Evolutionary conservation across 2,797 vertebrate genomes (phyloP).

Genomic region (Phrynocephalus vlangalii): DNA sequence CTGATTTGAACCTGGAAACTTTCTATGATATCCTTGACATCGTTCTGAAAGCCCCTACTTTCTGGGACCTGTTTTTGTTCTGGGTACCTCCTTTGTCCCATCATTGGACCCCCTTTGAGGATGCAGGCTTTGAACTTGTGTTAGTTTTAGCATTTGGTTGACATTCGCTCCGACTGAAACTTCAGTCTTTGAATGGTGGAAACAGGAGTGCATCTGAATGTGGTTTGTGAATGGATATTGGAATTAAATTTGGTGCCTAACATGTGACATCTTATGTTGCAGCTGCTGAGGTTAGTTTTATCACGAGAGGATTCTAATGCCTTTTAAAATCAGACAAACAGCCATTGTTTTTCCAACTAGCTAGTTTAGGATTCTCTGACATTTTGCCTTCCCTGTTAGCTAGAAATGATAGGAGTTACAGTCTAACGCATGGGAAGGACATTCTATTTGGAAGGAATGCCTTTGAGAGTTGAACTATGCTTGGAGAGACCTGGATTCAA

Average conservation of each 20-base stretch:
- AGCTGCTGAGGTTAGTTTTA: neutral
- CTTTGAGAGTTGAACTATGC: neutral
- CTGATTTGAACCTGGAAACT: neutral
- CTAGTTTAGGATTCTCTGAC: neutral
- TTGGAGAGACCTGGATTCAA: neutral
- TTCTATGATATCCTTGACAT: neutral
- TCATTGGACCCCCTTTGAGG: neutral
- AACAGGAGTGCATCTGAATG: neutral
- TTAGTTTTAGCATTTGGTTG: neutral
- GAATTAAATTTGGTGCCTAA: too few relatives aligned
- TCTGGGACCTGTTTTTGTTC: neutral
- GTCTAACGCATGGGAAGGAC: neutral
- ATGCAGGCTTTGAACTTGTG: neutral
- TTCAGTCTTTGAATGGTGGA: neutral
- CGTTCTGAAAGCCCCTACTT: neutral
- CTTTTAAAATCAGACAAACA: neutral
- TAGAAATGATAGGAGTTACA: neutral
- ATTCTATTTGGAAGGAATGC: neutral
- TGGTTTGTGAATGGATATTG: neutral
- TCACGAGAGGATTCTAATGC: neutral
- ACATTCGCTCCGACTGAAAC: neutral
- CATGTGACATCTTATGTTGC: neutral
- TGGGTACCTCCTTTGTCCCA: neutral
- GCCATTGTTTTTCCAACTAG: neutral
- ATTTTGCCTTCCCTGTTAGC: neutral